phyloP scores from a whole-genome alignment of 2,113 vertebrate genomes.

The Apaloderma vittatum region DNA sequence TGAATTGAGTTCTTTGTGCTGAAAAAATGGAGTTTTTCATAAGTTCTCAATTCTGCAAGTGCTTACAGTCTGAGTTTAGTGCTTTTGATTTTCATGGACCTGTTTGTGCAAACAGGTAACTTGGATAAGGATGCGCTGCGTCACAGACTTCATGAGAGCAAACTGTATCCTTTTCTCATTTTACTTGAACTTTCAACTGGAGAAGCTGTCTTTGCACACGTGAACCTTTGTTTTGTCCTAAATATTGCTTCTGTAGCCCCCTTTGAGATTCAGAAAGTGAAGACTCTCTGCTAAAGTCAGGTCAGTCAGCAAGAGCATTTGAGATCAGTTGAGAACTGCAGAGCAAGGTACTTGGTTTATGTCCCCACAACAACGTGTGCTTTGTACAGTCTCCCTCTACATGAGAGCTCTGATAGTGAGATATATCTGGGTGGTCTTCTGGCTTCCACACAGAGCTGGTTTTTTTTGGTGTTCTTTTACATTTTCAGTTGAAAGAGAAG shows the following conservation, averaged over 20 bases:
- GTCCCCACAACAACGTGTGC: background rate
- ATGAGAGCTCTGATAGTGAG: background rate
- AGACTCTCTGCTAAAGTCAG: background rate
- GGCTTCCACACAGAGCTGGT: background rate
- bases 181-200: background rate
- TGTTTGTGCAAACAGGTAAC: background rate
- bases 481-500: background rate
- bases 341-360: background rate
- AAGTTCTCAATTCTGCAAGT: background rate
- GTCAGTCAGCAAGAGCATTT: background rate
- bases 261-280: background rate
- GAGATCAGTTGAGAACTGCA: background rate
- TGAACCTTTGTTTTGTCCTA: background rate
- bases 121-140: background rate
- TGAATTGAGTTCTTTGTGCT: background rate
- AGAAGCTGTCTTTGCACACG: background rate
- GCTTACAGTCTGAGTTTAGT: background rate
- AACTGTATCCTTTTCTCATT: background rate
- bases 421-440: background rate
- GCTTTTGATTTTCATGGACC: background rate
- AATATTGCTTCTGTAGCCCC: background rate
- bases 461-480: background rate
- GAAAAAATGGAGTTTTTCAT: background rate
- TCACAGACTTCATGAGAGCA: background rate
- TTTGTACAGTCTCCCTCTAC: background rate